A percentile compares a stretch with the other conserved stretches of the same genome.
These are phyloP conservation scores for Stichopus horrens DNA, from an alignment of 53 echinoderm and acorn worm genomes.

Conservation along the genomic window DNA sequence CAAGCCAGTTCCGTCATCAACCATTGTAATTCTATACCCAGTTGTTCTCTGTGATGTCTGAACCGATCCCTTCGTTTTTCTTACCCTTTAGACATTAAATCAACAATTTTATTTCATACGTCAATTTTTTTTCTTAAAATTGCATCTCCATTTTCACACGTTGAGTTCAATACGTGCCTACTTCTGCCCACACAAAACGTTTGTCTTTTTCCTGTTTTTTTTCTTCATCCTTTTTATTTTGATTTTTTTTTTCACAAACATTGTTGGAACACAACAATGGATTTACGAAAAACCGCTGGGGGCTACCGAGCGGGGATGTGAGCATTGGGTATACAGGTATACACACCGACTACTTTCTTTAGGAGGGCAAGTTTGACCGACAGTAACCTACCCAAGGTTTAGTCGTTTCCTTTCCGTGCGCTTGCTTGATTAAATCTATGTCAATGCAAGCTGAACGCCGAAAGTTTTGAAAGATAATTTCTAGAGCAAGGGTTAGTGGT, in stretches of 20 bases:
- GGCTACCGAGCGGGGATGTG: slow-evolving; percentile 1
- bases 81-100: slow-evolving; percentile 34
- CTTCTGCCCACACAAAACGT: slow-evolving; percentile 22
- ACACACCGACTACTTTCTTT: background rate
- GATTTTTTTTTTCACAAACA: background rate
- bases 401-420: background rate
- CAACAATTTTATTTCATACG: slow-evolving; percentile 36
- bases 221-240: background rate
- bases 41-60: background rate
- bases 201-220: background rate
- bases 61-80: slow-evolving; percentile 5
- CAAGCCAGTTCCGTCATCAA: background rate
- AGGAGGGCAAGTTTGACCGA: slow-evolving; percentile 23
- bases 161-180: slow-evolving; percentile 37
- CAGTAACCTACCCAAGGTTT: slow-evolving; percentile 26
- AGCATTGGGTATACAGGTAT: background rate
- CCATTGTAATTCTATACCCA: background rate
- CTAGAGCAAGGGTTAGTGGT: slow-evolving; percentile 17
- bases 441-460: background rate
- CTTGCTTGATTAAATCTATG: background rate
- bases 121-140: slow-evolving; percentile 15
- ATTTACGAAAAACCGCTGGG: slow-evolving; percentile 8
- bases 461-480: background rate
- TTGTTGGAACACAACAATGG: slow-evolving; percentile 42
- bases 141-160: slow-evolving; percentile 34